Base-by-base conservation (phyloP, 2,113 vertebrate species). In the Platichthys stellatus region DNA sequence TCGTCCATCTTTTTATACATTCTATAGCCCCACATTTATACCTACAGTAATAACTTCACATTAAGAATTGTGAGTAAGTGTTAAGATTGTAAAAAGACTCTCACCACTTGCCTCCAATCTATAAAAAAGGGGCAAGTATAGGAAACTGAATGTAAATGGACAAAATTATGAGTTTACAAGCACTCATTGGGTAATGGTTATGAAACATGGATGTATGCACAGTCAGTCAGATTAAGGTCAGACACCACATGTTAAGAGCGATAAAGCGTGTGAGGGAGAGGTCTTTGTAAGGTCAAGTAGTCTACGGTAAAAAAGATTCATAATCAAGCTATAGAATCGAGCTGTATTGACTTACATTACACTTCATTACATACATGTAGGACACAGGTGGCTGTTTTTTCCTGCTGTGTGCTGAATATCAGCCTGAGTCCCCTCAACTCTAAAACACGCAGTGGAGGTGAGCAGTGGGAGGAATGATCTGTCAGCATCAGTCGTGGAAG, bases 181-280 rank as follows among this genome's bases (percentile, higher is more conserved):
- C 57, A 57, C 24, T 18, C 51, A 74, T 40, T 49, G 62, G 64
- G 12, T 65, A 21, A 54, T 58, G 21, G 26, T 3, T 69, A 4
- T 76, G 53, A 67, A 78, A 54, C 13, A 12, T 40, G 28, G 47
- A 71, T 61, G 38, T 69, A 68, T 43, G 53, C 65, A 26, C 57
- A 64, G 49, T 60, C 67, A 12, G 17, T 49, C 68, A 77, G 14
- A 76, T 67, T 43, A 58, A 80, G 62, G 76, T 72, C 67, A 65
- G 54, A 35, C 35, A 45, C 4, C 21, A 59, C 67, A 45, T 78
- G 54, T 13, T 45, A 60, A 72, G 70, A 47, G 58, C 57, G 67
- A 57, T 77, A 62, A 77, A 61, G 0, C 17, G 43, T 10, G 9
- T 23, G 26, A 63, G 24, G 21, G 12, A 69, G 47, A 63, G 28